Evolutionary conservation across 1,140 invertebrate genomes (phyloP), one percentile per base, ranked within the genome.

Genomic region (Acyrthosiphon pisum): DNA sequence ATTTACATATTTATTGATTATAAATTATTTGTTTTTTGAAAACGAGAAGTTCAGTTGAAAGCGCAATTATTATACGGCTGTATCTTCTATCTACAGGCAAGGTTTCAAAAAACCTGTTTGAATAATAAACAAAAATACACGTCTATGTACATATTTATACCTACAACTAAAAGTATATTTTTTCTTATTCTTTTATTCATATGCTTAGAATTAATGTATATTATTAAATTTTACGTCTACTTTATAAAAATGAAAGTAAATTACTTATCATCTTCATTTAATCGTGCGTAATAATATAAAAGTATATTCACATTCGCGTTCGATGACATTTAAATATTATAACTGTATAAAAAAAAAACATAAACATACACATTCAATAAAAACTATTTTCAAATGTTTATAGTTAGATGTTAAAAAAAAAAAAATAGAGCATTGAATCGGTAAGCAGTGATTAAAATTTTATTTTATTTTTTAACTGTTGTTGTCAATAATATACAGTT

Each of bases 51-150:
- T 84, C 26, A 46, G 7, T 50, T 14, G 87, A 50, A 50, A 88
- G 46, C 53, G 26, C 22, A 44, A 87, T 48, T n/a, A 48, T 87
- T 23, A 35, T 35, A 35, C 30, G 30, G n/a, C 1, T n/a, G 30
- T 18, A 41, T 88, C 87, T 88, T 88, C 87, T 50, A 22, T 88
- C 87, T 30, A 88, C 48, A n/a, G 48, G n/a, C 48, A 6, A 88
- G n/a, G 35, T 88, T 50, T 18, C n/a, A 50, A 20, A 88, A 86
- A 86, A 88, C 87, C 87, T 30, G 87, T 88, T 88, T n/a, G 7
- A 53, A 35, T 50, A 88, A 50, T 44, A 26, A 3, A 26, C 37
- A 35, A 22, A 20, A 87, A 26, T 23, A 7, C 23, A 46, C 44
- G 14, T 30, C 26, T n/a, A 30, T 46, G 9, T 46, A 18, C 14